Percentiles rank a stretch among this genome's conserved stretches.
phyloP scores from a whole-genome alignment of 2,797 vertebrate genomes.

The Channallabes apus region DNA sequence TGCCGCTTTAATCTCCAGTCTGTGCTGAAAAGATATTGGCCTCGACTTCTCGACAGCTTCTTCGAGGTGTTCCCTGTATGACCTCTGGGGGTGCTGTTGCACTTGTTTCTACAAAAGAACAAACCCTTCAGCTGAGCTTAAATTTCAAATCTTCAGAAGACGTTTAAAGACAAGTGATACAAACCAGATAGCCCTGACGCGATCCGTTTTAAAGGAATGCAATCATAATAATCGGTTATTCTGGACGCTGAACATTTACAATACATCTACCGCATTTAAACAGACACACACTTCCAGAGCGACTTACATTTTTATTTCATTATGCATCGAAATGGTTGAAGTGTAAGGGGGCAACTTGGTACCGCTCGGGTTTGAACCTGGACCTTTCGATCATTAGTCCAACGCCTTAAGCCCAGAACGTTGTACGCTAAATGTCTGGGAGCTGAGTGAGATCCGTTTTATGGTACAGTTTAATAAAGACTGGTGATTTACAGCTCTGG shows the following conservation, averaged over 20 bases:
- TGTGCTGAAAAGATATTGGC: neutral
- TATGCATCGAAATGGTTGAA: no score
- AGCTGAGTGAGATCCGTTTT: neutral
- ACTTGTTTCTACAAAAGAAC: neutral
- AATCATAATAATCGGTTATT: neutral
- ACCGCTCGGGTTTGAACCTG: no score
- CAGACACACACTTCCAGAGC: no score
- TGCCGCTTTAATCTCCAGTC: neutral
- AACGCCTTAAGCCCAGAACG: no score
- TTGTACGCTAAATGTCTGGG: neutral
- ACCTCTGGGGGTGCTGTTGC: neutral
- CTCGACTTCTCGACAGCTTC: neutral
- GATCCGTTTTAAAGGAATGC: neutral
- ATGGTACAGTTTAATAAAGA: constrained; percentile 9
- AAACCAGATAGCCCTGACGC: no score
- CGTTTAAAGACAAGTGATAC: neutral
- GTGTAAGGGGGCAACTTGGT: no score
- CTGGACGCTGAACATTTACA: no score
- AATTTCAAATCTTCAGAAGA: neutral
- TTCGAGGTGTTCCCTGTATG: neutral
- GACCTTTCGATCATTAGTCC: no score
- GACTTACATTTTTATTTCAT: no score
- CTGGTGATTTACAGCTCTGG: constrained; percentile 6
- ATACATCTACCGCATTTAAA: no score
- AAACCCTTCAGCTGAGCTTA: neutral